Evolutionary conservation across 2,797 vertebrate genomes (phyloP).

Genomic region (Xerus rutilus): DNA sequence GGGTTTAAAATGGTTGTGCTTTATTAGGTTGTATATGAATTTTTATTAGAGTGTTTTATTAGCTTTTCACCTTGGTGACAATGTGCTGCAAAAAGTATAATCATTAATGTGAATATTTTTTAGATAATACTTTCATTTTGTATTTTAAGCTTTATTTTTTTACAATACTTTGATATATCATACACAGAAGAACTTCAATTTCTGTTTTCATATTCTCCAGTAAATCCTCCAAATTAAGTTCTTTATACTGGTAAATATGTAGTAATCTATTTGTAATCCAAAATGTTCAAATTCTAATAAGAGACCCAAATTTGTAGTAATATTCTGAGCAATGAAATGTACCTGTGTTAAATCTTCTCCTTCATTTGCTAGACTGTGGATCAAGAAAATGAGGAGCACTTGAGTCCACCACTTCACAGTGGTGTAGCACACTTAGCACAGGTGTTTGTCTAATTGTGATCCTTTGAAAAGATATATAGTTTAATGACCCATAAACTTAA

Average conservation of each 20-base stretch:
- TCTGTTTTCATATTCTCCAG: neutral
- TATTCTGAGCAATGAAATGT: neutral
- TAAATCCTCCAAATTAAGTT: neutral
- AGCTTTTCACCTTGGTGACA: neutral
- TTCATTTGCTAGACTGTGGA: neutral
- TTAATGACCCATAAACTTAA: slow-evolving; percentile 46
- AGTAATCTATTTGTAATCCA: neutral
- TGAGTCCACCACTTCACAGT: neutral
- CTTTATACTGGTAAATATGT: neutral
- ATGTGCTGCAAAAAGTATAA: neutral
- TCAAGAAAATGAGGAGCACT: neutral
- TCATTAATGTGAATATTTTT: neutral
- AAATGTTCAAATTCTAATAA: neutral
- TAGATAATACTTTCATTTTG: neutral
- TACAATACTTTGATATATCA: slow-evolving; percentile 18
- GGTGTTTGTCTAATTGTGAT: slow-evolving; percentile 45
- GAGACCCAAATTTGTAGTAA: neutral
- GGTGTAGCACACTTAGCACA: neutral
- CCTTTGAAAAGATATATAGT: neutral
- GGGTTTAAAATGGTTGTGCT: neutral
- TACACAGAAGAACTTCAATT: neutral
- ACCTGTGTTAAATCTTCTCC: neutral
- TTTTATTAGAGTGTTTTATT: slow-evolving; percentile 15
- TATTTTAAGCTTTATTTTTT: neutral
- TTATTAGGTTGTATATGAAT: neutral